These are phyloP conservation scores for Epinephelus fuscoguttatus DNA, from an alignment of 2,113 vertebrate genomes.

Conservation along the genomic window DNA sequence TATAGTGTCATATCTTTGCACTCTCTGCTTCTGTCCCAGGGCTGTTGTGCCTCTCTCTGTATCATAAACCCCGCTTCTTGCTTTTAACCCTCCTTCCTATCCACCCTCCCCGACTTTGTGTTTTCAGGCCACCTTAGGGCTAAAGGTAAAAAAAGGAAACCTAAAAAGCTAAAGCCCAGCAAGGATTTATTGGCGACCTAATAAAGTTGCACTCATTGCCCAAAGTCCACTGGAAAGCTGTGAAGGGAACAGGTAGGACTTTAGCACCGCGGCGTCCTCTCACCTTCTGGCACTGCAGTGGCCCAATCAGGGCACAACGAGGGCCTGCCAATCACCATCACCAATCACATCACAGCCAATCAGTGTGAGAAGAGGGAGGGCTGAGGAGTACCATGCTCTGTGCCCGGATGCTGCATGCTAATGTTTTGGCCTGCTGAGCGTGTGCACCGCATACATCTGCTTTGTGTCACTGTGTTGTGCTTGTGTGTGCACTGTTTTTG, in stretches of 20 bases:
- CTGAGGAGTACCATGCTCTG: constrained; percentile 50
- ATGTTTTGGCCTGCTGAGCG: constrained; percentile 67
- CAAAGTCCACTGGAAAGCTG: constrained; percentile 84
- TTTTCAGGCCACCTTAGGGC: constrained; percentile 96
- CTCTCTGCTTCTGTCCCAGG: constrained; percentile 70
- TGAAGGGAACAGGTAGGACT: constrained; percentile 94
- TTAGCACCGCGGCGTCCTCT: constrained; percentile 56
- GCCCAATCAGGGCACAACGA: constrained; percentile 66
- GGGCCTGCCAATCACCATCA: constrained; percentile 73
- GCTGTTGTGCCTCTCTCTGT: constrained; percentile 72
- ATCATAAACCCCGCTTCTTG: constrained; percentile 81
- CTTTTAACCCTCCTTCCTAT: constrained; percentile 84
- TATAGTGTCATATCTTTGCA: constrained; percentile 80
- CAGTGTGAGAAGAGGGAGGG: constrained; percentile 64
- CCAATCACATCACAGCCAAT: constrained; percentile 73
- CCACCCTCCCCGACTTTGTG: constrained; percentile 89
- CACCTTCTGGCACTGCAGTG: constrained; percentile 66
- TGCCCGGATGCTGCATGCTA: constrained; percentile 77
- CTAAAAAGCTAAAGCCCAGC: constrained; percentile 92
- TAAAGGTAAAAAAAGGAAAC: constrained; percentile 97
- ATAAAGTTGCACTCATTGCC: constrained; percentile 81
- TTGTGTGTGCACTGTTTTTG: constrained; percentile 43
- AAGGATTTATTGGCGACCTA: constrained; percentile 90
- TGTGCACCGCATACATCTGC: constrained; percentile 43
- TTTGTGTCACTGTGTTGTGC: constrained; percentile 46